A percentile compares a stretch with the other conserved stretches of the same genome.
These are phyloP conservation scores for Drosophila auraria DNA, from an alignment of 1,140 invertebrate species.

Conservation along the genomic window DNA sequence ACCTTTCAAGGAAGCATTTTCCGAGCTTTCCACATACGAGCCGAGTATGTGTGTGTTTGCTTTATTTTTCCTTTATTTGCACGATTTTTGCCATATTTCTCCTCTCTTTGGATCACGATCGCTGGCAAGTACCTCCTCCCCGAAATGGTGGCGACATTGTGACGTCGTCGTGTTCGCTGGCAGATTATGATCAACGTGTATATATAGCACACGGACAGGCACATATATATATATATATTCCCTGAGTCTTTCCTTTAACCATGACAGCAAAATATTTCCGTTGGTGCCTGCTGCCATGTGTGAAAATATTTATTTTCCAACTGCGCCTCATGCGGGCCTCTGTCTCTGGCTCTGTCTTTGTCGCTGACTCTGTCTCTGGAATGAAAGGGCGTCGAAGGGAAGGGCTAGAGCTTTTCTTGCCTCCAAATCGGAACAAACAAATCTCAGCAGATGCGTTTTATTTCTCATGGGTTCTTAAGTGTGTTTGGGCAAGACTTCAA, in stretches of 20 bases:
- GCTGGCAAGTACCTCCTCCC: slow-evolving; percentile 28
- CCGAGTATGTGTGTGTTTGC: slow-evolving; percentile 19
- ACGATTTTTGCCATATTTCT: slow-evolving; percentile 69
- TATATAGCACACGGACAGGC: slow-evolving; percentile 22
- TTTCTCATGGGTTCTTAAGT: slow-evolving; percentile 26
- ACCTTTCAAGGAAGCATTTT: slow-evolving; percentile 64
- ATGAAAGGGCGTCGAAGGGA: background rate
- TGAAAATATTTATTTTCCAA: slow-evolving; percentile 63
- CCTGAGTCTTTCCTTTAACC: slow-evolving; percentile 60
- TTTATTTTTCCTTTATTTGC: slow-evolving; percentile 54
- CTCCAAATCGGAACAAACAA: slow-evolving; percentile 27
- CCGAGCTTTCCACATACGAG: slow-evolving; percentile 52
- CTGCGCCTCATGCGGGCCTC: slow-evolving; percentile 35
- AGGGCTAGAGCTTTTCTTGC: slow-evolving; percentile 10
- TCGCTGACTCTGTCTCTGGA: slow-evolving; percentile 8
- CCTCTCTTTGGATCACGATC: slow-evolving; percentile 52
- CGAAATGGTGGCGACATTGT: slow-evolving; percentile 60
- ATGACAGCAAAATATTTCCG: slow-evolving; percentile 74
- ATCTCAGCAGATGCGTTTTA: slow-evolving; percentile 38
- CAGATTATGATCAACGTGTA: slow-evolving; percentile 54
- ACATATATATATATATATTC: slow-evolving; percentile 19
- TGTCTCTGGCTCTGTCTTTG: background rate
- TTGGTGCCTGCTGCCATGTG: slow-evolving; percentile 60
- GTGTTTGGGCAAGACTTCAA: slow-evolving; percentile 39
- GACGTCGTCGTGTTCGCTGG: slow-evolving; percentile 58